Evolutionary conservation across 2,797 vertebrate species (phyloP).

Genomic region (Heterohyrax brucei): DNA sequence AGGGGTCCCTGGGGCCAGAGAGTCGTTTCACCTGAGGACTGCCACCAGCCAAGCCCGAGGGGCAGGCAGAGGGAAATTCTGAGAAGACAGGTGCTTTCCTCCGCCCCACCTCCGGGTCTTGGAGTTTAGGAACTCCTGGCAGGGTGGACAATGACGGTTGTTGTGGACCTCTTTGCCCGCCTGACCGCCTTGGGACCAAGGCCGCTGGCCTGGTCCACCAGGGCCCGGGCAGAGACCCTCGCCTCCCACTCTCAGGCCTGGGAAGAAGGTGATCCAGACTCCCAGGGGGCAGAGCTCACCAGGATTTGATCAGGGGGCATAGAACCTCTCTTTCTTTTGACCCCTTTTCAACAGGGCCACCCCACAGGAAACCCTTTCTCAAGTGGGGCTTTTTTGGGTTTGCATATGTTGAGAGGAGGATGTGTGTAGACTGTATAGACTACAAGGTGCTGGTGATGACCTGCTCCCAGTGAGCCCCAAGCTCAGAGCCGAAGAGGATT

Average conservation of each 20-base stretch:
- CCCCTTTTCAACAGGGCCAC: background rate
- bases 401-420: background rate
- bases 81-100: background rate
- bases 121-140: background rate
- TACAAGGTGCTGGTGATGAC: conserved; percentile 16
- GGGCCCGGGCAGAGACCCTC: background rate
- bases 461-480: background rate
- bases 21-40: background rate
- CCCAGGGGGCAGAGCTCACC: background rate
- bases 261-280: background rate
- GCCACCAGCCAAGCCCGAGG: background rate
- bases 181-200: background rate
- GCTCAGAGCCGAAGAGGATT: conserved; percentile 62
- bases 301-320: background rate
- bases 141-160: background rate
- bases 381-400: conserved; percentile 18
- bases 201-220: background rate
- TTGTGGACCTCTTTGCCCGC: too few relatives aligned
- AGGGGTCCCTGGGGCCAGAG: background rate
- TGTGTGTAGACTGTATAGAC: background rate
- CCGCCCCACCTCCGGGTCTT: background rate
- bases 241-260: background rate
- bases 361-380: background rate
- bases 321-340: background rate
- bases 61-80: background rate